A percentile compares a stretch with the other conserved stretches of the same genome.
Evolutionary conservation across 2,113 vertebrate genomes (phyloP).

Genomic region (Arenaria interpres): DNA sequence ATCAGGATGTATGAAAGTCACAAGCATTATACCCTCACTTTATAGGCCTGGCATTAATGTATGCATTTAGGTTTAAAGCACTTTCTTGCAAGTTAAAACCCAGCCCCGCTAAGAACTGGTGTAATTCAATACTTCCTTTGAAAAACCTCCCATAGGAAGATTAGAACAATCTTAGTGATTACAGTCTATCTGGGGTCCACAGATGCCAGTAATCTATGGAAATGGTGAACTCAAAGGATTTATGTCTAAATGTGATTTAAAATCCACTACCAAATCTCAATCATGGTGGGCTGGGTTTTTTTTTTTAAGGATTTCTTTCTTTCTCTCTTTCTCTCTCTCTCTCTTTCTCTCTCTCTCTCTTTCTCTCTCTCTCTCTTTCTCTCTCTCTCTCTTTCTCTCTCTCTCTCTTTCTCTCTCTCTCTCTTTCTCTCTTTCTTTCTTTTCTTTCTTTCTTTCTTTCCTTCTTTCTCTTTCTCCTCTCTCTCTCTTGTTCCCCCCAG

Average conservation of each 20-base stretch:
- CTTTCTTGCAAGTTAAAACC: constrained; percentile 62
- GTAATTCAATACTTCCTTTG: constrained; percentile 74
- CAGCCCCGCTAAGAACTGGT: constrained; percentile 41
- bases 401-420: too few species aligned
- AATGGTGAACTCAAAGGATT: constrained; percentile 63
- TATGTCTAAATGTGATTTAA: constrained; percentile 67
- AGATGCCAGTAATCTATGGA: constrained; percentile 72
- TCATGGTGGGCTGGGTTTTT: not conserved
- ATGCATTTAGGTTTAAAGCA: constrained; percentile 59
- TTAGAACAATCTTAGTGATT: constrained; percentile 71
- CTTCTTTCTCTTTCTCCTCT: not conserved
- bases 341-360: not conserved
- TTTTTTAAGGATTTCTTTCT: not conserved
- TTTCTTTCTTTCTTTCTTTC: too few species aligned
- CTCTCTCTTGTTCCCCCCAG: too few species aligned
- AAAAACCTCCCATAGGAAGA: constrained; percentile 69
- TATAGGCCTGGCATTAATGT: constrained; percentile 48
- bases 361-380: too few species aligned
- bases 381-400: too few species aligned
- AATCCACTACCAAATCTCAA: constrained; percentile 36
- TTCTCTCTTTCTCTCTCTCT: not conserved
- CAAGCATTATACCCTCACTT: constrained; percentile 19
- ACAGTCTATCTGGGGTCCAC: constrained; percentile 63
- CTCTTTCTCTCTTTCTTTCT: too few species aligned
- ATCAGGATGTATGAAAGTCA: constrained; percentile 23